phyloP scores from a whole-genome alignment of 2,113 vertebrate species.

The Neogale vison region DNA sequence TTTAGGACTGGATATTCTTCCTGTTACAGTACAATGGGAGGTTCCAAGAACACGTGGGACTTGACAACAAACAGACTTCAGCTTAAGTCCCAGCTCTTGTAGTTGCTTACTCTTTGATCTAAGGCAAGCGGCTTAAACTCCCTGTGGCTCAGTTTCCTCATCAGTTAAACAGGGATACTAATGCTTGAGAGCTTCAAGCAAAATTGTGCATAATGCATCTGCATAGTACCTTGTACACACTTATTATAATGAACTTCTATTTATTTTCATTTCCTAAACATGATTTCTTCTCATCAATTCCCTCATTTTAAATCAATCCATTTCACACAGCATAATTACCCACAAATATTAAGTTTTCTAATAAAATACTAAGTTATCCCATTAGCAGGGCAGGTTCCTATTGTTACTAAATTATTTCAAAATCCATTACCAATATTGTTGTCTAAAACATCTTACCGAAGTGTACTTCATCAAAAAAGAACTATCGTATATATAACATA shows the following conservation, averaged over 20 bases:
- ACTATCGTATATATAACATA: neutral
- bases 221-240: neutral
- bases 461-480: neutral
- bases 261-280: neutral
- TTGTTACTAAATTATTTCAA: neutral
- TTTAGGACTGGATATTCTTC: neutral
- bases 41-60: neutral
- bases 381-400: neutral
- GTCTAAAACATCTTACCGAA: neutral
- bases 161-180: neutral
- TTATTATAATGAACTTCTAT: neutral
- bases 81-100: neutral
- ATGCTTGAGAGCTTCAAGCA: neutral
- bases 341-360: neutral
- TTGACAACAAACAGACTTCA: neutral
- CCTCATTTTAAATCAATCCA: neutral
- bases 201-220: neutral
- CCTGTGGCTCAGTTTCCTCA: neutral
- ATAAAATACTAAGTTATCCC: neutral
- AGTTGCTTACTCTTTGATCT: neutral
- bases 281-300: neutral
- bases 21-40: neutral
- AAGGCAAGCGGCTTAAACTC: neutral
- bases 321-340: neutral
- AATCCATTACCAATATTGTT: neutral